Percentiles rank a stretch among this genome's conserved stretches.
phyloP scores from a whole-genome alignment of 2,113 vertebrate species.

The Heterocephalus glaber region DNA sequence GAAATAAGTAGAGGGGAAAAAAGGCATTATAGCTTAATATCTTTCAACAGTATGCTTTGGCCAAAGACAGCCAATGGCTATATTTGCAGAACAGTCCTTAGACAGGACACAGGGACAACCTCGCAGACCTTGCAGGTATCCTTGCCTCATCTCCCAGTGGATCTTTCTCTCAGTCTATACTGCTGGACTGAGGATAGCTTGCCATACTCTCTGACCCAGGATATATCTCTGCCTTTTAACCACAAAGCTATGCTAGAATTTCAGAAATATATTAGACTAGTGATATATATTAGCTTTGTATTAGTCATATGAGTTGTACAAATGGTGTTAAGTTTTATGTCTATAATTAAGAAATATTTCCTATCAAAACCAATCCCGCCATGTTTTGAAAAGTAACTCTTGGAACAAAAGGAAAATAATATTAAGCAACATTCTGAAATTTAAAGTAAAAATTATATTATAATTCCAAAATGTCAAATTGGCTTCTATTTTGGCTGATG shows the following conservation, averaged over 20 bases:
- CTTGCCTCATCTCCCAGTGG: not conserved
- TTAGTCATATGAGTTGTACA: constrained; percentile 11
- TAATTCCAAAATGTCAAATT: constrained; percentile 54
- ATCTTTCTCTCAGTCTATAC: not conserved
- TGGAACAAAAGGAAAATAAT: constrained; percentile 54
- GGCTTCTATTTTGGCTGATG: not conserved
- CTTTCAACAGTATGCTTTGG: not conserved
- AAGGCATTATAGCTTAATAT: not conserved
- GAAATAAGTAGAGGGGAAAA: not conserved
- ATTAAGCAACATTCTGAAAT: constrained; percentile 44
- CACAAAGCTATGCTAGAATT: not conserved
- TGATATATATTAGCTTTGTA: not conserved
- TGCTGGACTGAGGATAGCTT: not conserved
- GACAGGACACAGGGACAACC: not conserved
- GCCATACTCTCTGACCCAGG: not conserved
- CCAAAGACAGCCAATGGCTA: not conserved
- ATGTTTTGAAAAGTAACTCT: constrained; percentile 43
- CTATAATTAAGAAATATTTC: constrained; percentile 51
- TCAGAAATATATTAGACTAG: not conserved
- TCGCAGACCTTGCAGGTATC: not conserved
- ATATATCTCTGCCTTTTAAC: not conserved
- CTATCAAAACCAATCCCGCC: not conserved
- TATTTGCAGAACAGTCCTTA: not conserved
- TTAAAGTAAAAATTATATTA: constrained; percentile 54
- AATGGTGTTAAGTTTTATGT: constrained; percentile 49